Conservation (phyloP, 1,140 invertebrate species). For the Pogonomyrmex californicus region DNA sequence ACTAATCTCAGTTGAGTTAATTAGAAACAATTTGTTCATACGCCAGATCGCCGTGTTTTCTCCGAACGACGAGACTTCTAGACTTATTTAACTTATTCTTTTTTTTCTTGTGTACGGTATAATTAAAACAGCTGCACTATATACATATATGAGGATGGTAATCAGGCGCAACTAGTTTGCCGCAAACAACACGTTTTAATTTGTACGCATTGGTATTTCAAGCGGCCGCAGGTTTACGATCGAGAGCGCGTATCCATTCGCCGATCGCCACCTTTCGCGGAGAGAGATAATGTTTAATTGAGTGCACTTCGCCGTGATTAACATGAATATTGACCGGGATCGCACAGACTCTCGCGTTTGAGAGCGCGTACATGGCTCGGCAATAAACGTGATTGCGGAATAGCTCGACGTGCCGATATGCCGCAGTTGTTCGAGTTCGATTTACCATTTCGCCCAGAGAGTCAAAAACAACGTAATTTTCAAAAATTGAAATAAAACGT, state of each 20-base stretch:
- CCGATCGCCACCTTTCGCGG: conserved; percentile 46
- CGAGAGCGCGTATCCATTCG: conserved; percentile 33
- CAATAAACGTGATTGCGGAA: conserved; percentile 77
- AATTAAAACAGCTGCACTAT: conserved; percentile 27
- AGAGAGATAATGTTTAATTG: conserved; percentile 73
- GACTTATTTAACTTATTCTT: conserved; percentile 1
- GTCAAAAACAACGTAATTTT: not conserved
- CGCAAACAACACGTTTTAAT: conserved; percentile 49
- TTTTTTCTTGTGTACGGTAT: not conserved
- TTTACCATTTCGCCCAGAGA: conserved; percentile 44
- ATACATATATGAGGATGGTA: conserved; percentile 50
- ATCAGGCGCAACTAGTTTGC: not conserved
- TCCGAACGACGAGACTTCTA: conserved; percentile 1
- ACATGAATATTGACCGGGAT: conserved; percentile 74
- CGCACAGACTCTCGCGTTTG: conserved; percentile 49
- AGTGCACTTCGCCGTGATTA: conserved; percentile 68
- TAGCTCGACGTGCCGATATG: conserved; percentile 60
- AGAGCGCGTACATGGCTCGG: conserved; percentile 66
- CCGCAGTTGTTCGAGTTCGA: conserved; percentile 21
- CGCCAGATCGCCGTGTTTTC: not conserved
- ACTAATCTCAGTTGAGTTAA: not conserved
- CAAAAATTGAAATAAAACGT: not conserved
- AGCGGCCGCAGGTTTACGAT: conserved; percentile 52
- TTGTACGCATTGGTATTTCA: conserved; percentile 59
- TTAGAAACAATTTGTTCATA: not conserved